Conservation (phyloP, 2,888 invertebrate species). For the Phyto melanocephala region DNA sequence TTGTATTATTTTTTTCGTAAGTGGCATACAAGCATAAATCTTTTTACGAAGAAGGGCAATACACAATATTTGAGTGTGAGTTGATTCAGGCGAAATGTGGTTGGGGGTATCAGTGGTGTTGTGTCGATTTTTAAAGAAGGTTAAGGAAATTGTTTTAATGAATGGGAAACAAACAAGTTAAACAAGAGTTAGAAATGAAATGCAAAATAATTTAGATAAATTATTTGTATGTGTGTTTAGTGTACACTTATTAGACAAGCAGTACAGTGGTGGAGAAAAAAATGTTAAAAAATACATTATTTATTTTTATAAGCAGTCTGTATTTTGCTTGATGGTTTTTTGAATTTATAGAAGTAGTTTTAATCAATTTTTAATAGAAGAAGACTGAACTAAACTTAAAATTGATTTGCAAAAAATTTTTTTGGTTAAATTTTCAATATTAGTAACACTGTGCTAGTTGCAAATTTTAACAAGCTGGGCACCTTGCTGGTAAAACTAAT, state of each 20-base stretch:
- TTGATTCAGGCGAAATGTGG: neutral
- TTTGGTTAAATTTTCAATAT: no score
- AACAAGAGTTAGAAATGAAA: conserved; percentile 33
- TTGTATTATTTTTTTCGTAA: no score
- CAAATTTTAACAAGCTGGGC: no score
- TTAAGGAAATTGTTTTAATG: conserved; percentile 53
- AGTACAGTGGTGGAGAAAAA: neutral
- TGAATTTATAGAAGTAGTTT: no score
- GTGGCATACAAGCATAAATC: conserved; percentile 74
- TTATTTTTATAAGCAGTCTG: no score
- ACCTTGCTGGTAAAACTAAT: no score
- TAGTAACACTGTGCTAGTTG: no score
- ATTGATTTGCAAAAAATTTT: no score
- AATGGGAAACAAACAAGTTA: conserved; percentile 34
- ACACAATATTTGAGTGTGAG: neutral
- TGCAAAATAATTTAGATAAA: conserved; percentile 24
- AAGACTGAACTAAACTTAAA: no score
- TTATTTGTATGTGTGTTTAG: neutral
- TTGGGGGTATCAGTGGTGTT: conserved; percentile 11
- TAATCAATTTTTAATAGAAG: no score
- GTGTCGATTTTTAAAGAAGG: conserved; percentile 45
- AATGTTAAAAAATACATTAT: neutral
- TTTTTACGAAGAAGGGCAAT: conserved; percentile 53
- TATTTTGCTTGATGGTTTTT: no score
- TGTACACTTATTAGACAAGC: neutral